Percentiles rank a stretch among this genome's conserved stretches.
Conservation (phyloP, 1,140 invertebrate species). For the Caenorhabditis tropicalis region DNA sequence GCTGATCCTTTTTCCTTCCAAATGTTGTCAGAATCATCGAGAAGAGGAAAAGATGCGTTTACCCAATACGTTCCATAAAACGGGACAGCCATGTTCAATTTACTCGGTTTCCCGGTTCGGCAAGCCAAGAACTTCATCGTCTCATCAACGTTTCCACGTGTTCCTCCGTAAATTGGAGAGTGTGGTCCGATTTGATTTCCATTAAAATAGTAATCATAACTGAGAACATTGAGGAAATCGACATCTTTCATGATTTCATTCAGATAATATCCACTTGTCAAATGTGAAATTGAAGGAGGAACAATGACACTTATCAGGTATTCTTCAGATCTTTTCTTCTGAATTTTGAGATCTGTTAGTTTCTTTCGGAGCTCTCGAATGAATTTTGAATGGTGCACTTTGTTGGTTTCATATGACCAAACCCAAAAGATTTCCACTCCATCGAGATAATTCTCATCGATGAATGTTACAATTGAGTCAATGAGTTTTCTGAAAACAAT, state of each 20-base stretch:
- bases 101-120: slow-evolving; percentile 19
- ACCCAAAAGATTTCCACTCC: slow-evolving; percentile 74
- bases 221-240: slow-evolving; percentile 67
- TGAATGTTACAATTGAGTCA: slow-evolving; percentile 51
- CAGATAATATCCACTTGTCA: slow-evolving; percentile 66
- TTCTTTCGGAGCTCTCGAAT: slow-evolving; percentile 55
- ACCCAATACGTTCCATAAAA: slow-evolving; percentile 71
- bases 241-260: slow-evolving; percentile 58
- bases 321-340: background rate
- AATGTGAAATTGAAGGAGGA: slow-evolving; percentile 67
- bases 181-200: slow-evolving; percentile 65
- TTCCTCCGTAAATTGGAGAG: slow-evolving; percentile 65
- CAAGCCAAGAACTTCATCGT: slow-evolving; percentile 69
- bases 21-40: slow-evolving; percentile 63
- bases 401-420: slow-evolving; percentile 79
- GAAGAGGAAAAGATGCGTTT: slow-evolving; percentile 62
- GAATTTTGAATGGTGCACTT: slow-evolving; percentile 62
- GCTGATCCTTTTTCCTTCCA: slow-evolving; percentile 60
- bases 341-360: slow-evolving; percentile 18
- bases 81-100: slow-evolving; percentile 66
- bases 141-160: slow-evolving; percentile 67
- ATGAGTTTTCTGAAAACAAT: slow-evolving; percentile 41
- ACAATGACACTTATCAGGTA: slow-evolving; percentile 61
- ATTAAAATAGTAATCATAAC: slow-evolving; percentile 67
- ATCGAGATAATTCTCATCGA: slow-evolving; percentile 53